Evolutionary conservation across 2,888 invertebrate genomes (phyloP), one percentile per base, ranked within the genome.

Genomic region (Ptilodon capucinus): DNA sequence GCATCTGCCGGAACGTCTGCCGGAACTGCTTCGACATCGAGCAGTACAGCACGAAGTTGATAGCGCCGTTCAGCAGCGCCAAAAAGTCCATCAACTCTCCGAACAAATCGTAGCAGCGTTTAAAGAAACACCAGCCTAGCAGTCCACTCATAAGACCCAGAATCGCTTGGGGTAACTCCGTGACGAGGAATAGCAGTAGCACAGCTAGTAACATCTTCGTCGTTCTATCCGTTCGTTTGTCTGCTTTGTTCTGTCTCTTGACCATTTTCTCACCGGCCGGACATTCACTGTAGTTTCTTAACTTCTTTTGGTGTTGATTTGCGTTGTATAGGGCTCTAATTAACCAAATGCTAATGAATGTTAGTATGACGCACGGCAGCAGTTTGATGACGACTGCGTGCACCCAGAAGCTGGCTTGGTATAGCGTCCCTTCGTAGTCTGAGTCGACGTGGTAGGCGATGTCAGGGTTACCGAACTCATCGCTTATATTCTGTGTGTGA

Each of bases 1-100:
- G 94, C 67, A 96, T 84, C 71, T 94, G 93, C 9, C 94, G 91
- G 76, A 95, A 97, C 1, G 95, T 95, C 62, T 93, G 94, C 13
- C 98, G 92, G 81, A 98, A 98, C 92, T 98, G 98, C 55, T 96
- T 93, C 54, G 97, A 97, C 98, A 98, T 98, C 44, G 96, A 93
- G 74, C 98, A 98, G 80, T 98, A 98, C 36, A 98, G 92, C 45
- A 98, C 95, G 75, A 98, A 98, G 84, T 98, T 98, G 49, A 98
- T 96, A 0, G 97, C 96, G 7, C 97, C 97, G 82, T 98, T 98
- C 65, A 97, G 88, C 48, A 98, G 92, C 0, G 98, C 98, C 72
- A 98, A 83, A 51, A 97, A 94, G 84, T 98, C 98, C 94, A 98
- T 95, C 46, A 97, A 78, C 76, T 98, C 97, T 1, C 97, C 97